Base-by-base conservation (phyloP, 2,113 vertebrate species). In the Cardinalis cardinalis region DNA sequence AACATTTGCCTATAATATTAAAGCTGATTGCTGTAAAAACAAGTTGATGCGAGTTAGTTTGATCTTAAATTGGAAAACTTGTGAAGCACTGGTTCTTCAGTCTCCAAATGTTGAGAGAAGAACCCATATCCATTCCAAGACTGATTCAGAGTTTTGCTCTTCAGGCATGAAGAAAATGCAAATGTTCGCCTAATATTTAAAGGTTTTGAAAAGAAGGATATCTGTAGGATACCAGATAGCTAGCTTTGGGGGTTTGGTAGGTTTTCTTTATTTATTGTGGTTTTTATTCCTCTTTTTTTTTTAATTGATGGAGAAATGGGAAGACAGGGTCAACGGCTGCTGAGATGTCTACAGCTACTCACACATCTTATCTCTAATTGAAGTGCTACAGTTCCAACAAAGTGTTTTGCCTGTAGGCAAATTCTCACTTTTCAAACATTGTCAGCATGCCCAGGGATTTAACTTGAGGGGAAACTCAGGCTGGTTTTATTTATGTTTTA, bases 351-450 rank as follows among this genome's bases (percentile, higher is more conserved):
- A 76, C 72, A 95, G 72, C 49, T 89, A 44, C 58, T 84, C 5
- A 4, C 44, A 34, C 20, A 36, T 70, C 36, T 43, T 69, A 15
- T 64, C 46, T 91, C 43, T 36, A 43, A 38, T 11, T 48, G 31
- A 12, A 64, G 38, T 4, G 31, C 36, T 28, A 29, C 6, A n/a
- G 14, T 41, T 93, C 21, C 74, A 82, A 84, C 43, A 75, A 88
- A 90, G 55, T 41, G 4, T 76, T 82, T 75, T 94, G 93, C 93
- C 95, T 80, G 32, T 60, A 87, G 95, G 91, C 94, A 89, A 49
- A 90, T 88, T 48, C 82, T 84, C 77, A 21, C 26, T 29, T 86
- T 85, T 95, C 59, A 48, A 4, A 65, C 49, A 58, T 40, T 52
- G 65, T 63, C 68, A 70, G 20, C 32, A 5, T 75, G 79, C 84